These are phyloP conservation scores for Ceratosolen fusciceps DNA, from an alignment of 1,140 invertebrate species.

Conservation along the genomic window DNA sequence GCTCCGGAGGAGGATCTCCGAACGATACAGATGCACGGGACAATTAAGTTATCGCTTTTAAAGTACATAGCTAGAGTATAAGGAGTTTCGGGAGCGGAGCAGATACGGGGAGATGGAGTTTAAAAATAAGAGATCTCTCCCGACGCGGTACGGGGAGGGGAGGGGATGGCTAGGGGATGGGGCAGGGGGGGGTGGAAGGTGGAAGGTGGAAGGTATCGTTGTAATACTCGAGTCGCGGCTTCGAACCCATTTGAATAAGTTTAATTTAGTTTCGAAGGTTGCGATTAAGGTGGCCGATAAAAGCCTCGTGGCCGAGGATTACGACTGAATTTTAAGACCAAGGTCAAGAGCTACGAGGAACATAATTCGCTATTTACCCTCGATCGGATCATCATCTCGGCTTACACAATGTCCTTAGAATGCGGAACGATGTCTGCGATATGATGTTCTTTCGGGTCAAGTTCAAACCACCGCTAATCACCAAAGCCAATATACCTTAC, in stretches of 20 bases:
- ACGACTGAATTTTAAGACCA: constrained; percentile 56
- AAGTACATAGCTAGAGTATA: no score
- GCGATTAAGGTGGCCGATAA: neutral
- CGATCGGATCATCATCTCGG: constrained; percentile 34
- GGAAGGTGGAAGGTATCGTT: no score
- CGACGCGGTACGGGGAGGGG: no score
- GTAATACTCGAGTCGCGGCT: neutral
- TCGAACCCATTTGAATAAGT: neutral
- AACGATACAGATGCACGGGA: no score
- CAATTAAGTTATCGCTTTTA: no score
- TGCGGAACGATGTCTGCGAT: constrained; percentile 38
- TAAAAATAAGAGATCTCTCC: no score
- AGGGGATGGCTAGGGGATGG: no score
- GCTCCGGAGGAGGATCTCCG: no score
- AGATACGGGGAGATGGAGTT: no score
- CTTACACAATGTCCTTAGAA: constrained; percentile 45
- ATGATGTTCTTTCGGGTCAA: constrained; percentile 52
- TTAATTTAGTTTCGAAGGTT: neutral
- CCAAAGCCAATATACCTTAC: constrained; percentile 36
- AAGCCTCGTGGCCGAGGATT: constrained; percentile 51
- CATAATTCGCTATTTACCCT: constrained; percentile 54
- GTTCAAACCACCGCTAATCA: constrained; percentile 53
- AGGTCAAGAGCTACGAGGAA: constrained; percentile 57
- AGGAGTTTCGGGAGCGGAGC: no score
- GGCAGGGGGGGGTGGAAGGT: no score